Conservation (phyloP, 2,113 vertebrate species). For the Connochaetes taurinus region DNA sequence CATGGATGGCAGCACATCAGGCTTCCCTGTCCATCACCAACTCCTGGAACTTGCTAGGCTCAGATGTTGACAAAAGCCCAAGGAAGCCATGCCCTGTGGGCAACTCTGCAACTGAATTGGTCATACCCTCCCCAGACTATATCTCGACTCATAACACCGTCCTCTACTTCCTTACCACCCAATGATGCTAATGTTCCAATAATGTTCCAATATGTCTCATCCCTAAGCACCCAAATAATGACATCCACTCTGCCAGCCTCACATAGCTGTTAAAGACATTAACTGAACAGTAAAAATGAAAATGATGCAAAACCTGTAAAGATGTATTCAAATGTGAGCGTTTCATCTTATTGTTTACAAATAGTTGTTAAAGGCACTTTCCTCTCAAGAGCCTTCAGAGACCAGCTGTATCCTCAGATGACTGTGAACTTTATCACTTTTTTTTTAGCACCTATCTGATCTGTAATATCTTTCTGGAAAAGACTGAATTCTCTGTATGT, state of each 20-base stretch:
- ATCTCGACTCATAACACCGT: not conserved
- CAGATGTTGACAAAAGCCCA: not conserved
- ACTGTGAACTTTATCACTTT: not conserved
- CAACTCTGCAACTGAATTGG: not conserved
- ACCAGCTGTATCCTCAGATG: not conserved
- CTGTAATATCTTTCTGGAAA: not conserved
- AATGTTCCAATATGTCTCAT: not conserved
- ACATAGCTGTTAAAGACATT: not conserved
- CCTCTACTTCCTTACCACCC: not conserved
- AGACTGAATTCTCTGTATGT: constrained; percentile 3
- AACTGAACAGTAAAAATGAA: not conserved
- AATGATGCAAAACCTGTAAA: not conserved
- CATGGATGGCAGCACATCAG: not conserved
- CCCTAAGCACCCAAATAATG: not conserved
- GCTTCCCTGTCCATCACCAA: not conserved
- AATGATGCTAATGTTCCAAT: not conserved
- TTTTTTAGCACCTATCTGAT: not conserved
- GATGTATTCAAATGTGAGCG: not conserved
- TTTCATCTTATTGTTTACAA: not conserved
- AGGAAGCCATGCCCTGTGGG: not conserved
- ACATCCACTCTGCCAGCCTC: not conserved
- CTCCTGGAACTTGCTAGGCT: not conserved
- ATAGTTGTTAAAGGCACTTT: not conserved
- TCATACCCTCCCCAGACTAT: not conserved
- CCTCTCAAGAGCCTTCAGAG: not conserved